Percentiles rank a stretch among this genome's conserved stretches.
These are phyloP conservation scores for Helicolenus hilgendorfi DNA, from an alignment of 2,797 vertebrate genomes.

Conservation along the genomic window DNA sequence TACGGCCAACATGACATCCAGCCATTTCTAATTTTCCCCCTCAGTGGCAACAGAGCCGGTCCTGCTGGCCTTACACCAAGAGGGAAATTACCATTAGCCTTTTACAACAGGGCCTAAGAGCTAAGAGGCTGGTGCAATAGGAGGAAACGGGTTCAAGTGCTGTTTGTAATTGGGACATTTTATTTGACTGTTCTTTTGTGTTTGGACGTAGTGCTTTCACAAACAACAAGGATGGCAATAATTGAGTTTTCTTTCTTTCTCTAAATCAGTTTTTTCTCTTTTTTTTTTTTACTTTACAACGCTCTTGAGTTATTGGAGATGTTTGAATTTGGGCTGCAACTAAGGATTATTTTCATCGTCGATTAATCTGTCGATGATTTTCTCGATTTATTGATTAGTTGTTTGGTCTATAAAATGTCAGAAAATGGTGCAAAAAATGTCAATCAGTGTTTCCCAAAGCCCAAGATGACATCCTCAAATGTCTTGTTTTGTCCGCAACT, in stretches of 20 bases:
- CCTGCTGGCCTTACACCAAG: conserved; percentile 61
- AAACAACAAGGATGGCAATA: neutral
- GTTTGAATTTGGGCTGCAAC: neutral
- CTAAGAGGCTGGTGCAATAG: conserved; percentile 66
- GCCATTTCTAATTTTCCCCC: conserved; percentile 80
- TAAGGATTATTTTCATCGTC: no score
- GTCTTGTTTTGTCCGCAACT: no score
- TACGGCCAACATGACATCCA: conserved; percentile 66
- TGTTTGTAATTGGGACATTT: conserved; percentile 5
- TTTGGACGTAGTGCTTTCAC: neutral
- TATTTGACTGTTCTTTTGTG: neutral
- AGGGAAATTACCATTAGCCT: conserved; percentile 65
- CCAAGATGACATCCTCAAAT: no score
- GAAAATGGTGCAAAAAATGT: no score
- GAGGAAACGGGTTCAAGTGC: conserved; percentile 53
- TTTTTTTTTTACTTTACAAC: no score
- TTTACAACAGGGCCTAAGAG: conserved; percentile 44
- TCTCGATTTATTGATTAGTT: no score
- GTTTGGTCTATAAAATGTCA: no score
- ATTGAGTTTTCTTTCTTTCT: neutral
- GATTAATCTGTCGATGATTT: no score
- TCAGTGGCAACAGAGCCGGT: conserved; percentile 58
- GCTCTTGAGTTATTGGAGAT: no score
- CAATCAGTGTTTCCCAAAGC: no score
- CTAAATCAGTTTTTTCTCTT: neutral